phyloP scores from a whole-genome alignment of 2,888 invertebrate species.

The Platynereis dumerilii region DNA sequence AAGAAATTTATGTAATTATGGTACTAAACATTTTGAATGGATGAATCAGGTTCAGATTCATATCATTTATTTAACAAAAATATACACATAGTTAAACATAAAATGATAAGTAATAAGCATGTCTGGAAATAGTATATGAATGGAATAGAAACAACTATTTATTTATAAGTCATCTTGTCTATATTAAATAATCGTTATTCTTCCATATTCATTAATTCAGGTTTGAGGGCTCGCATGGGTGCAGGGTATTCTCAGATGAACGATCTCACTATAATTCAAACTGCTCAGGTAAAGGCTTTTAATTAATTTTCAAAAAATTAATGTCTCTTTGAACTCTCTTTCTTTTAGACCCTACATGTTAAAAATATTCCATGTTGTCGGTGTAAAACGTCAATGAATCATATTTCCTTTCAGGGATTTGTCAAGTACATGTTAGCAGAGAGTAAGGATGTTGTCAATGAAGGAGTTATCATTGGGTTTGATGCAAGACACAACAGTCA shows the following conservation, averaged over 20 bases:
- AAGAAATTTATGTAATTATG: too few species aligned
- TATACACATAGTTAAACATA: too few species aligned
- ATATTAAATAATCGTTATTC: too few species aligned
- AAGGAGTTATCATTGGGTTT: constrained; percentile 86
- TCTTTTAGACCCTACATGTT: not conserved
- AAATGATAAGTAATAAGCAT: too few species aligned
- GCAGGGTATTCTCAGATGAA: constrained; percentile 95
- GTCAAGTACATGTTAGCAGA: constrained; percentile 75
- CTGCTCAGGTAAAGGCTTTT: constrained; percentile 68
- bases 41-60: too few species aligned
- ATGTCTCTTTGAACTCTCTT: too few species aligned
- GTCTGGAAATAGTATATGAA: too few species aligned
- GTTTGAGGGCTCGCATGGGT: constrained; percentile 89
- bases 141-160: too few species aligned
- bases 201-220: constrained; percentile 43
- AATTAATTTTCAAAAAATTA: constrained; percentile 2
- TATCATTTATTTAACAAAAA: too few species aligned
- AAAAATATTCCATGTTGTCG: not conserved
- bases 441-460: constrained; percentile 69
- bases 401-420: constrained; percentile 74
- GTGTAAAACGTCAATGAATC: constrained; percentile 7
- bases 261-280: constrained; percentile 90
- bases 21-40: too few species aligned
- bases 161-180: too few species aligned
- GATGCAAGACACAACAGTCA: constrained; percentile 92